Evolutionary conservation across 1,140 invertebrate genomes (phyloP).

Genomic region (Idris sp.): DNA sequence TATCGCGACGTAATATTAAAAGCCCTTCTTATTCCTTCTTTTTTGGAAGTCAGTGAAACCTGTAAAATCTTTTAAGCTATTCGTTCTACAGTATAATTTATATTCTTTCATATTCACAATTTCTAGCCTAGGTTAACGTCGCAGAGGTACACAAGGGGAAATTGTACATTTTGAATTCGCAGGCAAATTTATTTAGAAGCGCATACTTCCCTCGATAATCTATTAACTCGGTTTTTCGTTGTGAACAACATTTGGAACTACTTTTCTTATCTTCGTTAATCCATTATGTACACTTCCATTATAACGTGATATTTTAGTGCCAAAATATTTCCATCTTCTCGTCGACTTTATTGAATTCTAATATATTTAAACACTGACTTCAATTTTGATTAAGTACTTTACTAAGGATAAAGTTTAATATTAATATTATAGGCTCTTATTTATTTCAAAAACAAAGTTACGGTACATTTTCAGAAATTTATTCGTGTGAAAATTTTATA

Average conservation of each 20-base stretch:
- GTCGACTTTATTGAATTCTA: constrained; percentile 2
- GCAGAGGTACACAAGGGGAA: constrained; percentile 30
- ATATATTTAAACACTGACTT: not conserved
- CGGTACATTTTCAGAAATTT: too few relatives aligned
- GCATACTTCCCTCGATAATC: constrained; percentile 23
- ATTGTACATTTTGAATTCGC: constrained; percentile 19
- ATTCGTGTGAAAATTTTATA: too few relatives aligned
- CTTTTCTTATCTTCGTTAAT: constrained; percentile 44
- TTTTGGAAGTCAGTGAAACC: constrained; percentile 70
- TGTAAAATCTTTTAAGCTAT: constrained; percentile 66
- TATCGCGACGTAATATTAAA: constrained; percentile 64
- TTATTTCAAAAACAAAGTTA: too few relatives aligned
- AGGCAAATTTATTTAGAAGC: constrained; percentile 31
- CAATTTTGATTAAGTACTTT: too few relatives aligned
- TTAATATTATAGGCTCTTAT: too few relatives aligned
- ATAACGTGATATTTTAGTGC: constrained; percentile 25
- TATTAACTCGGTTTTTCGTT: constrained; percentile 43
- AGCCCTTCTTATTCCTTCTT: constrained; percentile 47
- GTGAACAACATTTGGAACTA: constrained; percentile 37
- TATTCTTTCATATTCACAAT: constrained; percentile 73
- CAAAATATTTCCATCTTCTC: constrained; percentile 9
- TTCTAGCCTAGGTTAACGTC: constrained; percentile 26
- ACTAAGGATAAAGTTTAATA: too few relatives aligned
- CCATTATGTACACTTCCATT: constrained; percentile 30
- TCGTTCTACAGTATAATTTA: constrained; percentile 70